Evolutionary conservation across 2,797 vertebrate species (phyloP), one percentile per base, ranked within the genome.

Genomic region (Orientallactaga sibirica): DNA sequence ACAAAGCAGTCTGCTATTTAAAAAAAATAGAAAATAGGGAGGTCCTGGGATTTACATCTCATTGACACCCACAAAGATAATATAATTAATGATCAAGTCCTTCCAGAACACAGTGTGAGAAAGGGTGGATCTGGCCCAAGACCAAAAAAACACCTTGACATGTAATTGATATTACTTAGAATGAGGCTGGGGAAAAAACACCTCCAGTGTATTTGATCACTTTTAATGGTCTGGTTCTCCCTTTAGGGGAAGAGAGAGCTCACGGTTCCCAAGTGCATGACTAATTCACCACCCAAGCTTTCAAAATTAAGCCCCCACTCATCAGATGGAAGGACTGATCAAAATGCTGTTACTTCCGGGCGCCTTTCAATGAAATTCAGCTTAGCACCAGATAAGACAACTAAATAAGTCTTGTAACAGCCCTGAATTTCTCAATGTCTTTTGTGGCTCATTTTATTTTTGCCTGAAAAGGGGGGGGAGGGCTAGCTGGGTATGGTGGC

Each of bases 371-470:
- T 77, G 75, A 94, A 83, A 74, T 75, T 64, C 29, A 88, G 24
- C 33, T 91, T 80, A 67, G 43, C 71, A 73, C 73, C 88, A 88
- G 64, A 82, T 62, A 90, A 77, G 33, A 61, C n/a, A 93, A 86
- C 37, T 68, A 70, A 29, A 41, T 74, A 79, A 74, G 64, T 74
- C 19, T 70, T 68, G 43, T 14, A 41, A 27, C 66, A 85, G 18
- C 33, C 68, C 61, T 62, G 73, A 82, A 81, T 48, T 43, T n/a
- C 76, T 86, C 64, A 84, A 61, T 84, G 58, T 88, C 55, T 80
- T 77, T 83, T 91, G 90, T 78, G 58, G 85, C 27, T 43, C 55
- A 48, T 76, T 96, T 95, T 90, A 74, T 93, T 94, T 88, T 86
- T 73, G 33, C 84, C 71, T 76, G 52, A 64, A 64, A 76, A 87